Base-by-base conservation (phyloP, 2,888 invertebrate species). In the Leucophenga maculata region DNA sequence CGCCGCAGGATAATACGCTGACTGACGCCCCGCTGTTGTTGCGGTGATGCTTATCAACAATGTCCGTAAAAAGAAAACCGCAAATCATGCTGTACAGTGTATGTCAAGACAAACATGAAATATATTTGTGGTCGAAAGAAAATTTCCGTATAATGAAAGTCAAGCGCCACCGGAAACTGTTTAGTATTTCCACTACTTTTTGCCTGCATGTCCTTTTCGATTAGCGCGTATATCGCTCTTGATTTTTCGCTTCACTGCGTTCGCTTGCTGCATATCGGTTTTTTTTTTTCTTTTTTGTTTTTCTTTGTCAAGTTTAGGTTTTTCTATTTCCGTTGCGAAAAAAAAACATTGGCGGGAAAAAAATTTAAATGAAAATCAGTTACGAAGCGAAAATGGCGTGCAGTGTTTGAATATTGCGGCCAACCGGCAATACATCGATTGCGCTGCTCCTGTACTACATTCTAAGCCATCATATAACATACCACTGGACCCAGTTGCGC, bases 81-180 rank as follows among this genome's bases (percentile, higher is more conserved):
- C 48, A 57, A 62, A 52, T 48, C 46, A 44, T 54, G 31, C 4
- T 31, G 46, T 14, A 39, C n/a, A 14, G 13, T 14, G 14, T 26
- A 54, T 14, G 26, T 18, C 59, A 59, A 26, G 59, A 59, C 6
- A 39, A 44, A 39, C 44, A n/a, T 16, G 50, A 39, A 11, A 39
- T 39, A 39, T 39, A 11, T 39, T 39, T 8, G 39, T 39, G 39
- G 39, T 22, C 31, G 18, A 57, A 31, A 26, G 11, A 57, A 57
- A 57, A 64, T 20, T 26, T 48, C 16, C 48, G 48, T 48, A 39
- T n/a, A 60, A 48, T 60, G 48, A 57, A 57, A 57, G 57, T 11
- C 26, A 16, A 26, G 31, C 69, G 14, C 64, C 62, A 67, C 70
- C 70, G 67, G 70, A 70, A 70, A 64, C 67, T 50, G 64, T 64